These are phyloP conservation scores for Brachionus rubens DNA, from an alignment of 1,140 invertebrate genomes.

Conservation along the genomic window DNA sequence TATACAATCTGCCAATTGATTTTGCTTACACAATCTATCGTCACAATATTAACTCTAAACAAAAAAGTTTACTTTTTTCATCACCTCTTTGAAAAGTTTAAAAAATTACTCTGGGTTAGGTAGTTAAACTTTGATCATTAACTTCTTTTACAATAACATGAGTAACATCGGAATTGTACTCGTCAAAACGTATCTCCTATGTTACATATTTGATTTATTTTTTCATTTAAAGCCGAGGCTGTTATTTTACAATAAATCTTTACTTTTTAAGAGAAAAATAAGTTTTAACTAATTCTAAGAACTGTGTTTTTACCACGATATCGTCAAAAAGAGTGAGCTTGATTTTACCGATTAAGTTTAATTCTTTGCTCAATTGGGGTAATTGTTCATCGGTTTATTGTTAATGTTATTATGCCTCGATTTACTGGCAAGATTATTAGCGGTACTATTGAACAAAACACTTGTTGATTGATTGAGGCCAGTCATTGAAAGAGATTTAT, in stretches of 20 bases:
- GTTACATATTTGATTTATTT: constrained; percentile 35
- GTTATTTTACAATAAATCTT: constrained; percentile 42
- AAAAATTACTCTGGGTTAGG: constrained; percentile 46
- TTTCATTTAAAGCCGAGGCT: constrained; percentile 4
- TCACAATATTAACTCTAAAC: constrained; percentile 42
- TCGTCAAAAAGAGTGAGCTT: constrained; percentile 31
- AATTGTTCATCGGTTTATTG: constrained; percentile 29
- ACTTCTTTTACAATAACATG: constrained; percentile 44
- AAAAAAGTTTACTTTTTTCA: too few species aligned
- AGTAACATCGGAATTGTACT: constrained; percentile 39
- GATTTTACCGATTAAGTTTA: constrained; percentile 40
- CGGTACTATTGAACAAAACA: not conserved
- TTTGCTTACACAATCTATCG: constrained; percentile 44
- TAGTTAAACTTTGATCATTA: constrained; percentile 29
- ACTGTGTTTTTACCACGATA: not conserved
- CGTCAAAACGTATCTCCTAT: constrained; percentile 37
- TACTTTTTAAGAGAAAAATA: not conserved
- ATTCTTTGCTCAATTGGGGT: constrained; percentile 15
- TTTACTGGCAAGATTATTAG: not conserved
- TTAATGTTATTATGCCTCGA: not conserved
- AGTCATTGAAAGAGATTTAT: not conserved
- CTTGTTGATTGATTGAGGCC: constrained; percentile 18
- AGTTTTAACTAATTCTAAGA: not conserved
- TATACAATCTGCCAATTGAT: constrained; percentile 43
- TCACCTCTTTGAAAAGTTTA: too few species aligned